These are phyloP conservation scores for Danaus melanippus DNA, from an alignment of 1,140 invertebrate genomes.

Conservation along the genomic window DNA sequence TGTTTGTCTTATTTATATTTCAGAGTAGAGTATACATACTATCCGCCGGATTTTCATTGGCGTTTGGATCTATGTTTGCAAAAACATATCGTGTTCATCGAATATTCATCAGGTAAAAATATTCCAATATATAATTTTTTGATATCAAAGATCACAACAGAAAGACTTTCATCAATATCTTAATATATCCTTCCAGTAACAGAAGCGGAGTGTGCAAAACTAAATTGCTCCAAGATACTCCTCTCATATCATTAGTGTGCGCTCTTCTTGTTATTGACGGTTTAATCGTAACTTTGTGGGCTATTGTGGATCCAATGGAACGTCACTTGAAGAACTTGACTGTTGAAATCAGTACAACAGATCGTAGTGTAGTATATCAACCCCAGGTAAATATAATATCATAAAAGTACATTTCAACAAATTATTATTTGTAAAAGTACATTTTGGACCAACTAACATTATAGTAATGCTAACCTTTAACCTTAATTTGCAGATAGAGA, in stretches of 20 bases:
- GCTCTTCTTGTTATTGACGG: slow-evolving; percentile 84
- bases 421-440: background rate
- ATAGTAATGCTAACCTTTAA: background rate
- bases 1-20: slow-evolving; percentile 23
- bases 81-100: slow-evolving; percentile 91
- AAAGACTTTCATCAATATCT: background rate
- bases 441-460: background rate
- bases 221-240: slow-evolving; percentile 87
- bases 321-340: slow-evolving; percentile 87
- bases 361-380: slow-evolving; percentile 87
- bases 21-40: slow-evolving; percentile 89
- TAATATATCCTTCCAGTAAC: slow-evolving; percentile 50
- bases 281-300: slow-evolving; percentile 85
- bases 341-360: slow-evolving; percentile 81
- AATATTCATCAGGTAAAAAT: slow-evolving; percentile 80
- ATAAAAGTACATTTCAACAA: background rate
- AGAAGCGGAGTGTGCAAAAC: slow-evolving; percentile 74
- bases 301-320: slow-evolving; percentile 87
- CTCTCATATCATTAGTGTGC: slow-evolving; percentile 85
- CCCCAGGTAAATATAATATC: slow-evolving; percentile 78
- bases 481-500: slow-evolving; percentile 78
- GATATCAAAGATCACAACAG: too few species aligned
- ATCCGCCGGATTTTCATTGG: slow-evolving; percentile 89
- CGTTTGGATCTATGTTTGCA: slow-evolving; percentile 92
- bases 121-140: too few species aligned